Conservation (phyloP, 1,140 invertebrate genomes). For the Aphidius ervi region DNA sequence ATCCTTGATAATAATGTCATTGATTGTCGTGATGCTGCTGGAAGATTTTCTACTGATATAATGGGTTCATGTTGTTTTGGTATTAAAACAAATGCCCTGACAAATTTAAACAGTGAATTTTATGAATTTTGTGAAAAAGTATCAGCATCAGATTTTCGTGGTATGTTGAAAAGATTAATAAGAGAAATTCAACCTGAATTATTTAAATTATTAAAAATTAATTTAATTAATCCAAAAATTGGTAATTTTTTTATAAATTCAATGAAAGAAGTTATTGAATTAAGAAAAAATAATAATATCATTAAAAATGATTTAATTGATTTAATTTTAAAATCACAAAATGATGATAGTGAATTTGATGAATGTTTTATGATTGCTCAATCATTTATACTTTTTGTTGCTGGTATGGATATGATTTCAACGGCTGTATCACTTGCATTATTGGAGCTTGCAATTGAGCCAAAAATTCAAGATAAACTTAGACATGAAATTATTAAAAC, state of each 20-base stretch:
- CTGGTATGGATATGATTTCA: slow-evolving; percentile 13
- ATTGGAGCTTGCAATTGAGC: slow-evolving; percentile 25
- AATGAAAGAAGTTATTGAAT: slow-evolving; percentile 34
- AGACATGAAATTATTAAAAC: slow-evolving; percentile 47
- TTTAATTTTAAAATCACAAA: slow-evolving; percentile 28
- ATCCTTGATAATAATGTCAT: slow-evolving; percentile 31
- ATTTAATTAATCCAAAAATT: too few relatives aligned
- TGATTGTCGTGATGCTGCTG: slow-evolving; percentile 50
- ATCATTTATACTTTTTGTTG: too few relatives aligned
- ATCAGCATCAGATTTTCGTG: slow-evolving; percentile 12
- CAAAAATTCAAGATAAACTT: slow-evolving; percentile 28
- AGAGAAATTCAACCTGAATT: too few relatives aligned
- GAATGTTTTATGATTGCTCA: too few relatives aligned
- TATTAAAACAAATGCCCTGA: slow-evolving; percentile 50
- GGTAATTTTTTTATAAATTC: neutral
- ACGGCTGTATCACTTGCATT: slow-evolving; percentile 18
- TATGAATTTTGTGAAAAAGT: slow-evolving; percentile 38
- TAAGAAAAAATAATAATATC: slow-evolving; percentile 45
- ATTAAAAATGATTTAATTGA: slow-evolving; percentile 54
- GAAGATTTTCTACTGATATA: slow-evolving; percentile 52
- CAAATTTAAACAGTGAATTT: slow-evolving; percentile 46
- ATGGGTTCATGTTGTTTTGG: slow-evolving; percentile 56
- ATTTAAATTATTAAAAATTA: too few relatives aligned
- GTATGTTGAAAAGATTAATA: too few relatives aligned
- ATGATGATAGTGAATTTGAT: too few relatives aligned